A percentile compares a stretch with the other conserved stretches of the same genome.
These are phyloP conservation scores for Drosophila insularis DNA, from an alignment of 1,140 invertebrate species.

Conservation along the genomic window DNA sequence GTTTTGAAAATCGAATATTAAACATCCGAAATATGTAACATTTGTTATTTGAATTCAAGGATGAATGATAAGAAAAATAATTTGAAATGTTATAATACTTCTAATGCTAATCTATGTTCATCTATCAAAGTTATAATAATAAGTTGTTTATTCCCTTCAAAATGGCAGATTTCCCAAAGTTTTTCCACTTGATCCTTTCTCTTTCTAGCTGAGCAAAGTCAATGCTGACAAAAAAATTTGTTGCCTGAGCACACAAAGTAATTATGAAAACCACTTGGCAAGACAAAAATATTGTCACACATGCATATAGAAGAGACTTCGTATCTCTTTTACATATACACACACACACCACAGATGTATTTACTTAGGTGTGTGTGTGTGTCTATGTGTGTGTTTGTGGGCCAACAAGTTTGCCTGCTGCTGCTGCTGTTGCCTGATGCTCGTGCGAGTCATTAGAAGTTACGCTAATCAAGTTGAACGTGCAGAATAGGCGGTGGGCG, in stretches of 20 bases:
- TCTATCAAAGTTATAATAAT: too few relatives aligned
- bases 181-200: background rate
- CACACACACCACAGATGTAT: background rate
- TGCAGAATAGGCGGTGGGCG: conserved; percentile 24
- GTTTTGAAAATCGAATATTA: too few relatives aligned
- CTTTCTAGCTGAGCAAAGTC: background rate
- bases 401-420: conserved; percentile 37
- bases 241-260: conserved; percentile 64
- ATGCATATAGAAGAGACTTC: background rate
- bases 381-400: background rate
- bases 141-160: too few relatives aligned
- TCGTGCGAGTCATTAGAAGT: conserved; percentile 77
- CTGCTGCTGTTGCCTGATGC: conserved; percentile 25
- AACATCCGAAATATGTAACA: too few relatives aligned
- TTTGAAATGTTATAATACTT: too few relatives aligned
- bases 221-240: background rate
- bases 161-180: too few relatives aligned
- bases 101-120: too few relatives aligned
- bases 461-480: conserved; percentile 79
- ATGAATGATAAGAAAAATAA: too few relatives aligned
- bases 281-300: conserved; percentile 19
- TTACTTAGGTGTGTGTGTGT: background rate
- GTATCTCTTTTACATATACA: background rate
- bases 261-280: conserved; percentile 74
- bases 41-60: too few relatives aligned